Base-by-base conservation (phyloP, 1,140 invertebrate genomes). In the Conus ventricosus region DNA sequence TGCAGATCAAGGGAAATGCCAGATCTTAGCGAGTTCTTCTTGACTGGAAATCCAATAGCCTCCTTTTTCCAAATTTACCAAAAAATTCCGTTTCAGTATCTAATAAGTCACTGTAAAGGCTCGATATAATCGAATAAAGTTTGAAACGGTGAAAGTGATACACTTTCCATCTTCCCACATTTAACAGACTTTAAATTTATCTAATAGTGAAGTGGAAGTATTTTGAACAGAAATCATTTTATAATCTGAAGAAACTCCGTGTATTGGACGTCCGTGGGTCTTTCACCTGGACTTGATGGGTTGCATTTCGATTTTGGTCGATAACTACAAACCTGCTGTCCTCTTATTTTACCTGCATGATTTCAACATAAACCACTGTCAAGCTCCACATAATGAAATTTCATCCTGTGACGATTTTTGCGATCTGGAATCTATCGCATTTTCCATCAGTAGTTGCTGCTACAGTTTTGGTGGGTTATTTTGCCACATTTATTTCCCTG, bases 401-500 rank as follows among this genome's bases (percentile, higher is more conserved):
- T 67, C 84, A 1, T 86, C 84, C n/a, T 86, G 84, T 71, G 84
- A 86, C 0, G 84, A 20, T 51, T 51, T 86, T 60, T 86, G 5
- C 60, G 84, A n/a, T 53, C 39, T 20, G 84, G 39, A 27, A 25
- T 86, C 15, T 76, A 91, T 0, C 80, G 87, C 11, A 55, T 90
- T 1, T 78, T 81, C 60, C 80, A n/a, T 91, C 90, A 88, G 55
- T 91, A 17, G 60, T 91, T 4, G 90, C 88, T 10, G 17, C 89
- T 17, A 17, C n/a, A 25, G 90, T 90, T 60, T 54, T 92, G 25
- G 7, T 90, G 25, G 92, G 92, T 20, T 92, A 92, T 80, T n/a
- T 55, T 27, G 81, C 7, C 39, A 54, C 39, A 17, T 39, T 54
- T 54, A 15, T 83, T 13, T 39, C 15, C 1, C 81, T 15, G 39